Conservation (phyloP, 2,797 vertebrate genomes). For the Myotis findleyi region DNA sequence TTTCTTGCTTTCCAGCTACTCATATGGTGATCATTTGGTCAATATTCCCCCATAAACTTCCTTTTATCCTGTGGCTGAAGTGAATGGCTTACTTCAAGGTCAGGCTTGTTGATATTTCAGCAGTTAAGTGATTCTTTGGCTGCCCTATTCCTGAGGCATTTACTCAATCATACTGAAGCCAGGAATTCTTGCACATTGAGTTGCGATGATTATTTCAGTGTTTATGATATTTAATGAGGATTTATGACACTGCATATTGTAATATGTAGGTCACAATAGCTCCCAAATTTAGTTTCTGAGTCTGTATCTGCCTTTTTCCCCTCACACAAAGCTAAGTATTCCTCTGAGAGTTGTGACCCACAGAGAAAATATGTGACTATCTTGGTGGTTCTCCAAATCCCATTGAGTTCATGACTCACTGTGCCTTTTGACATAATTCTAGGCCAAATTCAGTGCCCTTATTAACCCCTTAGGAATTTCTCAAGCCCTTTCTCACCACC, state of each 20-base stretch:
- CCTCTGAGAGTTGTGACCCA: background rate
- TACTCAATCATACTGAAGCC: background rate
- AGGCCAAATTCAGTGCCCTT: background rate
- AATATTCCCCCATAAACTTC: background rate
- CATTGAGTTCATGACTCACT: background rate
- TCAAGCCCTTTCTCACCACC: background rate
- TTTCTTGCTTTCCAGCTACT: constrained; percentile 15
- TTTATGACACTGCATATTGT: background rate
- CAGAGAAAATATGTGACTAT: background rate
- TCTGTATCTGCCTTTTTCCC: background rate
- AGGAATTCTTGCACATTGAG: background rate
- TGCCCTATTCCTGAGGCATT: background rate
- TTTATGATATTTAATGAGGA: background rate
- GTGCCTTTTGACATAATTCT: background rate
- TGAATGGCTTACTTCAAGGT: constrained; percentile 36
- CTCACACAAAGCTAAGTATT: background rate
- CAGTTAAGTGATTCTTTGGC: constrained; percentile 56
- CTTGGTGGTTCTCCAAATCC: background rate
- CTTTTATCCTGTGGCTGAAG: background rate
- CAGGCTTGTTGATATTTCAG: background rate
- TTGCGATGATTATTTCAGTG: background rate
- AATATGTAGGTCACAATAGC: background rate
- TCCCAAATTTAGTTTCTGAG: background rate
- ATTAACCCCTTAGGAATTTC: background rate
- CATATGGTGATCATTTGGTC: constrained; percentile 2